These are phyloP conservation scores for Leptopilina myrica DNA, from an alignment of 2,888 invertebrate genomes.

Conservation along the genomic window DNA sequence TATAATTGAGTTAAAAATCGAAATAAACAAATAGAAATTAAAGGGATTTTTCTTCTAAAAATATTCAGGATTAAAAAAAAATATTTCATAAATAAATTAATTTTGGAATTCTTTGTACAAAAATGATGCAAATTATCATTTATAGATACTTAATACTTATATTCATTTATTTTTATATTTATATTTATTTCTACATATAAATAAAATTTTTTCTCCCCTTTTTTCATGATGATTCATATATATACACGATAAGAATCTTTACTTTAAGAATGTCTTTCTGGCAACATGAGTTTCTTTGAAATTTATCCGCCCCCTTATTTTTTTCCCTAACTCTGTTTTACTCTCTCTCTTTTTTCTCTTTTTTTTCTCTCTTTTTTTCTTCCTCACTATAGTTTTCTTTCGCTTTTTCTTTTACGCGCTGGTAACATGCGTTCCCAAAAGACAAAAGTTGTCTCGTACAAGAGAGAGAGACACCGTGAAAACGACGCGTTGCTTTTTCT, in stretches of 20 bases:
- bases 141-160: too few species aligned
- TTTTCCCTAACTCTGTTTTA: not conserved
- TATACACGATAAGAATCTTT: constrained; percentile 27
- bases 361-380: not conserved
- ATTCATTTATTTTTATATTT: not conserved
- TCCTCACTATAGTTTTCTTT: not conserved
- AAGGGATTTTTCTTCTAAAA: too few species aligned
- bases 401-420: constrained; percentile 9
- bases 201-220: constrained; percentile 5
- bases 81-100: too few species aligned
- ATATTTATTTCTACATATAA: not conserved
- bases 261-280: constrained; percentile 9
- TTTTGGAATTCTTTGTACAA: too few species aligned
- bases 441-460: constrained; percentile 27
- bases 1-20: too few species aligned
- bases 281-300: constrained; percentile 34
- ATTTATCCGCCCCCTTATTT: not conserved
- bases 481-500: constrained; percentile 15
- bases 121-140: not conserved
- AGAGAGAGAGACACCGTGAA: not conserved
- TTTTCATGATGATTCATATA: not conserved
- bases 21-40: too few species aligned
- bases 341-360: not conserved
- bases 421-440: constrained; percentile 29
- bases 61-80: too few species aligned